Evolutionary conservation across 2,797 vertebrate species (phyloP), one percentile per base, ranked within the genome.

Genomic region (Furcifer pardalis): DNA sequence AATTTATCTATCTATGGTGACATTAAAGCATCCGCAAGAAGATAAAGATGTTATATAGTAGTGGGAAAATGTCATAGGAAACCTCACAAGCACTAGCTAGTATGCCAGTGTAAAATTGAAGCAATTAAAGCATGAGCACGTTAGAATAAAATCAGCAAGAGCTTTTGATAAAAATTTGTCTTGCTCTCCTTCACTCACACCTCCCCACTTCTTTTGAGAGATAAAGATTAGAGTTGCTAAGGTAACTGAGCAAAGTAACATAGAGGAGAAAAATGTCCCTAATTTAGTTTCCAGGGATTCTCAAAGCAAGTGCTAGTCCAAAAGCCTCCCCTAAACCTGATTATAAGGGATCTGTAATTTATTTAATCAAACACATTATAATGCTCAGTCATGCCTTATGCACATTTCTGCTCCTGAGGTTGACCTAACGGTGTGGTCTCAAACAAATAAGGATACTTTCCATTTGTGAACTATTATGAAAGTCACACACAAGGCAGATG

Each of bases 171-270:
- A 96, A n/a, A 96, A 96, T 96, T 96, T 95, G 94, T 94, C 92
- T 94, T 95, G 93, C 77, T 89, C 95, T 95, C 90, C 95, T 94
- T 94, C 90, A 94, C 92, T 96, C 92, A 93, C 86, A 92, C 91
- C 52, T 84, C 74, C 84, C 85, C 82, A 83, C 87, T 25, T 77
- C 90, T 77, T 89, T 96, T 95, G 94, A 88, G 93, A 96, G 96
- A 97, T 96, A 97, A 95, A 97, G 97, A 97, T 97, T 97, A 96
- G 83, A 86, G 97, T 98, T 98, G 96, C 96, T 96, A 97, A 91
- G 97, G 97, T 95, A 97, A 98, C 97, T 92, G 86, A 89, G 93
- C 89, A 91, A 96, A 96, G 95, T 90, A 94, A 95, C 95, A 93
- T 91, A 83, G 88, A 82, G 79, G 89, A 83, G 66, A 76, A 92